A percentile compares a stretch with the other conserved stretches of the same genome.
Evolutionary conservation across 2,113 vertebrate genomes (phyloP).

Genomic region (Microcebus ravelobensis): DNA sequence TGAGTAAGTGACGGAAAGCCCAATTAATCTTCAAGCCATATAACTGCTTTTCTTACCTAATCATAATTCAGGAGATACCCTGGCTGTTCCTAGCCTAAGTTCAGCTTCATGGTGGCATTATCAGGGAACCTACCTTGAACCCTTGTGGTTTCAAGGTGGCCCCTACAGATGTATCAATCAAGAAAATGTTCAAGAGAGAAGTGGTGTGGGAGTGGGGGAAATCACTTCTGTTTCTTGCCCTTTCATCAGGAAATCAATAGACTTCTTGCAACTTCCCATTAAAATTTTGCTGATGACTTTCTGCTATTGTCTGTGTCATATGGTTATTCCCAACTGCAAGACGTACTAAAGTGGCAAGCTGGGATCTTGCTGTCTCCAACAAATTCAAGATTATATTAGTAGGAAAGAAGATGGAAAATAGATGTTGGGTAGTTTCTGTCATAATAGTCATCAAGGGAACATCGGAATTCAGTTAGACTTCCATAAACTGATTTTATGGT

Average conservation of each 20-base stretch:
- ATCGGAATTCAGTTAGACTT: conserved; percentile 43
- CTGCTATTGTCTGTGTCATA: background rate
- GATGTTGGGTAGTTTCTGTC: background rate
- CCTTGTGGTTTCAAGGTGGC: background rate
- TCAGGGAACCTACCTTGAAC: background rate
- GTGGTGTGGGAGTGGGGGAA: accelerated
- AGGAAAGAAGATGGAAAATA: background rate
- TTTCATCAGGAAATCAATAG: background rate
- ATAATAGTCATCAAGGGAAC: conserved; percentile 4
- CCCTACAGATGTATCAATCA: background rate
- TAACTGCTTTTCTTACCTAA: background rate
- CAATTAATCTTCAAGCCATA: background rate
- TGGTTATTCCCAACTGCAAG: background rate
- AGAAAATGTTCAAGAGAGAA: background rate
- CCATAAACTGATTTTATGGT: conserved; percentile 23
- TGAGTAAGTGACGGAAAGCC: background rate
- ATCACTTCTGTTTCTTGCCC: background rate
- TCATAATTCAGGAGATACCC: background rate
- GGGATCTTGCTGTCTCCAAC: background rate
- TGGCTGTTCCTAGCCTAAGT: background rate
- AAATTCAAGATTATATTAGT: conserved; percentile 31
- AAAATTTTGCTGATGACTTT: background rate
- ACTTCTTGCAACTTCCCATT: background rate
- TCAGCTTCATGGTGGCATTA: background rate
- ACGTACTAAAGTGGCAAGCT: background rate